Evolutionary conservation across 2,113 vertebrate genomes (phyloP), one percentile per base, ranked within the genome.

Genomic region (Carassius gibelio): DNA sequence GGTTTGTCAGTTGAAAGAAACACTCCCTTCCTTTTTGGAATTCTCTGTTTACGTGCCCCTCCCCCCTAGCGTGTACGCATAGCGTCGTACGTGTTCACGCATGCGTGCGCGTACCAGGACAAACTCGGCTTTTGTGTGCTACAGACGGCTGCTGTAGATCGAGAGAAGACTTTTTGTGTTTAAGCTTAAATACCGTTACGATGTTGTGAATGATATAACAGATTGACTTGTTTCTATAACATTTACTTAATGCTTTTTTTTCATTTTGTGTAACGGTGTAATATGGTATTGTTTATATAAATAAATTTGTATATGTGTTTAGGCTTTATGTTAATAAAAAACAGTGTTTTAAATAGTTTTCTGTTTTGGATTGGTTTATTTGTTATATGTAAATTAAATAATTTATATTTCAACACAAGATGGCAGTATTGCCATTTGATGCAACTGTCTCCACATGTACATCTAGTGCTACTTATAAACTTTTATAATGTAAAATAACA

Each of bases 1-100:
- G 76, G 55, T 74, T 85, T 87, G 88, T 91, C 90, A 59, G 81
- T 85, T 69, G 84, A 71, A 84, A 85, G 82, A 77, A 80, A 91
- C 91, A 90, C 89, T 90, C 92, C 92, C 89, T 90, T 91, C 93
- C 94, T 94, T 94, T 93, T 94, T 93, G 92, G 93, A 91, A 91
- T 92, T 89, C 88, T 84, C 89, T 90, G 91, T 92, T 92, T 90
- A 87, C 87, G 90, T 88, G 93, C 93, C 93, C 93, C 93, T 94
- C 95, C 94, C 93, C 90, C 84, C 11, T 38, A 78, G 30, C 83
- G 89, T 84, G 90, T 85, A 82, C 81, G 93, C 93, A 93, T 93
- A 90, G 30, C 13, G 0, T 55, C 91, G 93, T 92, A 89, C 21
- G 11, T 0, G 59, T 17, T 9, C 62, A 71, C 84, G 87, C 79